These are phyloP conservation scores for Oncorhynchus gorbuscha DNA, from an alignment of 2,113 vertebrate species.

Conservation along the genomic window DNA sequence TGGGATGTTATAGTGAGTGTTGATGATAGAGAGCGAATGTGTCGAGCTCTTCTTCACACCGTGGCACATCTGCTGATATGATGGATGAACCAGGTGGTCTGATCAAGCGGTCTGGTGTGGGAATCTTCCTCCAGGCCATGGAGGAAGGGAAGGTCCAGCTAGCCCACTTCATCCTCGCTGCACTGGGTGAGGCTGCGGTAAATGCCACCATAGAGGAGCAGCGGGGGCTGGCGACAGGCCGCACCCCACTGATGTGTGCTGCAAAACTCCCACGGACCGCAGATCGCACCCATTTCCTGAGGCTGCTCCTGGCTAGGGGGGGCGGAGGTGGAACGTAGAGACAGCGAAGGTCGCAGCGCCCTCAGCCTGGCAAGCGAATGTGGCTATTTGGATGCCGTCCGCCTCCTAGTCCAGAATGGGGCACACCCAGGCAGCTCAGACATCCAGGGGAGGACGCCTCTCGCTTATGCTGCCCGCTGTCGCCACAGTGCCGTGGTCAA, in stretches of 20 bases:
- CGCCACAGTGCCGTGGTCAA: constrained; percentile 6
- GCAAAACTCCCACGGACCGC: background rate
- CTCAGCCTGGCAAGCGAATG: constrained; percentile 14
- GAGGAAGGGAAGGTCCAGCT: constrained; percentile 12
- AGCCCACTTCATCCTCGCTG: background rate
- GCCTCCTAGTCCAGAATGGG: constrained; percentile 15
- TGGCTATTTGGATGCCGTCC: constrained; percentile 5
- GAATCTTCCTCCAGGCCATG: constrained; percentile 14
- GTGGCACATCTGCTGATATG: background rate
- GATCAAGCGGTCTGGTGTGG: background rate
- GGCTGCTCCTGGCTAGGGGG: constrained; percentile 8
- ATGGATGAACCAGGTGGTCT: background rate
- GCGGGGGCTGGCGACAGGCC: background rate
- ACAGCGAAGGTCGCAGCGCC: background rate
- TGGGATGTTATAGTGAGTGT: background rate
- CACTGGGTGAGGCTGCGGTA: background rate
- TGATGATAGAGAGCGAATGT: background rate
- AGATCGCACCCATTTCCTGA: background rate
- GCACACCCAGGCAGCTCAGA: constrained; percentile 7
- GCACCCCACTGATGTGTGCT: constrained; percentile 4
- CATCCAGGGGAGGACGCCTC: background rate
- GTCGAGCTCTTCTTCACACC: background rate
- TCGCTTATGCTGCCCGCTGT: background rate
- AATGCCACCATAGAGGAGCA: background rate
- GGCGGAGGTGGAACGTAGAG: background rate